Conservation (phyloP, 2,888 invertebrate species). For the Elysia crispata region DNA sequence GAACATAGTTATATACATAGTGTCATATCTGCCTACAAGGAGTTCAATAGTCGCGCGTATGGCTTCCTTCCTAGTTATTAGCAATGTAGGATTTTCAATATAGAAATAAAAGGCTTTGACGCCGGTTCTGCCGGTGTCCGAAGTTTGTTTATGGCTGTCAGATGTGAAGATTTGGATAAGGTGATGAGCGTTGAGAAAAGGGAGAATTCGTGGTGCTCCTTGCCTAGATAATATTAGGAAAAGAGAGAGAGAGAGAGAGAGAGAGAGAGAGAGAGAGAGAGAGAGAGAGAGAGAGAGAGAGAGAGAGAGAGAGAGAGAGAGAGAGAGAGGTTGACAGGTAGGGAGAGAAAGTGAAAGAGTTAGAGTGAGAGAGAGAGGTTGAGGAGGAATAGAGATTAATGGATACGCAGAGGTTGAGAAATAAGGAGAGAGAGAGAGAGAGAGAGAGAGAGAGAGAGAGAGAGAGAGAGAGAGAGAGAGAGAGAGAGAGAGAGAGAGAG, state of each 20-base stretch:
- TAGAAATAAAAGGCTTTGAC: no score
- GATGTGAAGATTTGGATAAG: not conserved
- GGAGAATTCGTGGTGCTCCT: no score
- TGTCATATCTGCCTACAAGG: no score
- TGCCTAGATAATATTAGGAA: no score
- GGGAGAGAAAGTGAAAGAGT: slow-evolving; percentile 18
- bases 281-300: slow-evolving; percentile 15
- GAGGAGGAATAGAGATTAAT: not conserved
- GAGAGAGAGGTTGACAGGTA: not conserved
- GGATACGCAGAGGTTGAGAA: not conserved
- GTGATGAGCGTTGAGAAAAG: not conserved
- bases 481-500: slow-evolving; percentile 39
- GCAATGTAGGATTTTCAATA: no score
- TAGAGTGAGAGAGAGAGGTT: not conserved
- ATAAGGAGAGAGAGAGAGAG: not conserved
- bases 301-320: slow-evolving; percentile 2
- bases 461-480: slow-evolving; percentile 11
- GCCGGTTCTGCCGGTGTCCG: no score
- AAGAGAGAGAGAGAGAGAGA: not conserved
- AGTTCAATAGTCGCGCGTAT: no score
- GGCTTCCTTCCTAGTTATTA: no score
- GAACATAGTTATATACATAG: no score
- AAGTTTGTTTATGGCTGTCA: no score
- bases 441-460: slow-evolving; percentile 23
- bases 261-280: slow-evolving; percentile 7